Conservation (phyloP, 2,888 invertebrate genomes). For the Pollenia griseotomentosa region DNA sequence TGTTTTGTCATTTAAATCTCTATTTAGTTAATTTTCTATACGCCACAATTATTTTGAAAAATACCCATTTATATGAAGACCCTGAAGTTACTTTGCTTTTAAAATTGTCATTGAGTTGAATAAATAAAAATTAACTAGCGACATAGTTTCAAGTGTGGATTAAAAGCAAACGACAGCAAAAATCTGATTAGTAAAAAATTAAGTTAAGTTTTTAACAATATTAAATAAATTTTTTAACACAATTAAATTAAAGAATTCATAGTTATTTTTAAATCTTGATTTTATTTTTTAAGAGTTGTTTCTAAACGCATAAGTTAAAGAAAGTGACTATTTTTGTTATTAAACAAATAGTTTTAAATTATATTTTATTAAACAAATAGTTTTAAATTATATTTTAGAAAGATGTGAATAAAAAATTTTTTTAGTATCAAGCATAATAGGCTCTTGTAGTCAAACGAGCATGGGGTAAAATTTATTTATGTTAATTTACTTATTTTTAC, state of each 20-base stretch:
- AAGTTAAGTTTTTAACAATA: not conserved
- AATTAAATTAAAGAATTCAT: too few relatives aligned
- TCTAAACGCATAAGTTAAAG: too few relatives aligned
- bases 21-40: constrained; percentile 71
- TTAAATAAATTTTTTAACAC: not conserved
- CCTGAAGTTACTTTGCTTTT: not conserved
- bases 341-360: not conserved
- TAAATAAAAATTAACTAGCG: constrained; percentile 46
- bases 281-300: too few relatives aligned
- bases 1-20: constrained; percentile 58
- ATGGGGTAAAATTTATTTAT: constrained; percentile 9
- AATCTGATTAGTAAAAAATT: not conserved
- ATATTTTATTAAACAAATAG: too few relatives aligned
- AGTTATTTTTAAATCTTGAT: too few relatives aligned
- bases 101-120: constrained; percentile 48
- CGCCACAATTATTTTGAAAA: constrained; percentile 48
- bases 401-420: not conserved
- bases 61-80: not conserved
- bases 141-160: constrained; percentile 7
- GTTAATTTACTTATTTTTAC: constrained; percentile 14
- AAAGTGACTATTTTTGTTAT: too few relatives aligned
- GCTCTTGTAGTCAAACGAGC: not conserved
- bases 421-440: not conserved
- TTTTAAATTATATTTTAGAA: not conserved
- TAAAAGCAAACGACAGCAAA: constrained; percentile 5